These are phyloP conservation scores for Trogon melanurus DNA, from an alignment of 2,113 vertebrate species.

Conservation along the genomic window DNA sequence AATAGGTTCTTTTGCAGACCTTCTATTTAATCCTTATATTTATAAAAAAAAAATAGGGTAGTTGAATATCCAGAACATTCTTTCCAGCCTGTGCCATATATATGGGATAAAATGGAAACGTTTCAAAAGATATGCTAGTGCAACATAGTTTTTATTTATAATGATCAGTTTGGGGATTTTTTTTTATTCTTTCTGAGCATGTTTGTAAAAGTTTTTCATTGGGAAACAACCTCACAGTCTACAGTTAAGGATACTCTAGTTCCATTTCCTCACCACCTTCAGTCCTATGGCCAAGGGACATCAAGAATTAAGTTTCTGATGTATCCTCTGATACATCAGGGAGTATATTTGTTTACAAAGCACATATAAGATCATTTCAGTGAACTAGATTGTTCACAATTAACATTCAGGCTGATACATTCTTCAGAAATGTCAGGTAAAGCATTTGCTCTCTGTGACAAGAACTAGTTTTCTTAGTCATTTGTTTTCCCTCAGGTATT, in stretches of 20 bases:
- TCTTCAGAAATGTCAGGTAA: not conserved
- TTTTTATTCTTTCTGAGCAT: not conserved
- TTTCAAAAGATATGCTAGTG: not conserved
- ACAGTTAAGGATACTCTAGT: not conserved
- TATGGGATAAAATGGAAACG: not conserved
- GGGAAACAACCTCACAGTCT: not conserved
- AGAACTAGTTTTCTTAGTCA: not conserved
- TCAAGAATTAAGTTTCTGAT: not conserved
- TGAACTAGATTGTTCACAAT: not conserved
- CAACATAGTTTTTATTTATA: not conserved
- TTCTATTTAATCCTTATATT: not conserved
- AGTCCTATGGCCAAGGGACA: not conserved
- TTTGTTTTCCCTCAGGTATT: not conserved
- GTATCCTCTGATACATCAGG: not conserved
- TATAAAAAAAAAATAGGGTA: not conserved
- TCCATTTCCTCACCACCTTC: not conserved
- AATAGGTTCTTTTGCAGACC: not conserved
- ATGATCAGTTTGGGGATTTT: accelerated
- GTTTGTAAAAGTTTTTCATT: not conserved
- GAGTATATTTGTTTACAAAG: not conserved
- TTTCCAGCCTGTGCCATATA: not conserved
- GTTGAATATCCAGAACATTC: not conserved
- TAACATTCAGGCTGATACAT: not conserved
- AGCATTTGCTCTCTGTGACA: not conserved
- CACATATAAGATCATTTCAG: not conserved